phyloP scores from a whole-genome alignment of 2,888 invertebrate species.

The Uropetala carovei region DNA sequence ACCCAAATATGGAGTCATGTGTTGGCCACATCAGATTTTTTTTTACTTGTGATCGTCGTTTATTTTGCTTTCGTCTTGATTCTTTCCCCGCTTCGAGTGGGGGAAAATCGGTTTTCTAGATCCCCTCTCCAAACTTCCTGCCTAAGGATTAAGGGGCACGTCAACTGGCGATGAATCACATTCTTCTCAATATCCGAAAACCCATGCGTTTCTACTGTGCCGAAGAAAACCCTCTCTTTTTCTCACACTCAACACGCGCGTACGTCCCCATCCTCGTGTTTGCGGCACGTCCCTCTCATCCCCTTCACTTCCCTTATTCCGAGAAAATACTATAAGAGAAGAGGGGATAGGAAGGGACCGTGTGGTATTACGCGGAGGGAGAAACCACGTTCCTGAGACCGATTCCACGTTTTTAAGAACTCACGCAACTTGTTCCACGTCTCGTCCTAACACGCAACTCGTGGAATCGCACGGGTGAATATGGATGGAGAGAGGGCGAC shows the following conservation, averaged over 20 bases:
- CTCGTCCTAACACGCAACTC: background rate
- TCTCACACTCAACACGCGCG: too few relatives aligned
- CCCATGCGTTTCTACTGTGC: background rate
- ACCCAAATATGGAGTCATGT: too few relatives aligned
- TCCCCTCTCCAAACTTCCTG: background rate
- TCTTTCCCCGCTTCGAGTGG: background rate
- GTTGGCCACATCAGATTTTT: too few relatives aligned
- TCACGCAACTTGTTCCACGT: background rate
- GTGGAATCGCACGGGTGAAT: too few relatives aligned
- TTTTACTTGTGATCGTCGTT: background rate
- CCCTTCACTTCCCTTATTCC: background rate
- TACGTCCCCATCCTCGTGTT: too few relatives aligned
- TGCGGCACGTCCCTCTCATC: background rate
- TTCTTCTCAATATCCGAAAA: background rate
- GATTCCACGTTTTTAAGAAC: background rate
- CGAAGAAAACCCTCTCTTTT: too few relatives aligned
- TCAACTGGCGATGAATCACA: constrained; percentile 6
- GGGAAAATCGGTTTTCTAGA: background rate
- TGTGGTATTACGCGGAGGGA: background rate
- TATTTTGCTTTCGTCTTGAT: background rate
- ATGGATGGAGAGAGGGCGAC: too few relatives aligned
- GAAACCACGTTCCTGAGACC: constrained; percentile 23
- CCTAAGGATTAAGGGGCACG: background rate
- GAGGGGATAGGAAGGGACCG: background rate
- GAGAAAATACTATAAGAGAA: background rate